A percentile compares a stretch with the other conserved stretches of the same genome.
These are phyloP conservation scores for Drosophila aff. DNA, from an alignment of 1,140 invertebrate species.

Conservation along the genomic window DNA sequence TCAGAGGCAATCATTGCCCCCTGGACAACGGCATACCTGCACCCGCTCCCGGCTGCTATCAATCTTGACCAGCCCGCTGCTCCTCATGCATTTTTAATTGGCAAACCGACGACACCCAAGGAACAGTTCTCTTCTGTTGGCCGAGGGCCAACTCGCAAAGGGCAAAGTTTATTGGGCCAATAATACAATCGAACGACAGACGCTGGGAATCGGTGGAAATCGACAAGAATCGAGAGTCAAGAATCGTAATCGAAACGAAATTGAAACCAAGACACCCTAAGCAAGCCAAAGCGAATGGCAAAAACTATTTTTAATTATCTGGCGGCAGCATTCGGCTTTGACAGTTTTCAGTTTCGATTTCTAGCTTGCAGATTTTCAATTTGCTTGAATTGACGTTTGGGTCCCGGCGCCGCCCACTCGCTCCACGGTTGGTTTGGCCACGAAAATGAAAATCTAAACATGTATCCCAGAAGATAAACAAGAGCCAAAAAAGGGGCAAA, in stretches of 20 bases:
- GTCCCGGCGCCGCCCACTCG: conserved; percentile 15
- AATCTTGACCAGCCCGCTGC: conserved; percentile 11
- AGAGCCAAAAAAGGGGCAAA: conserved; percentile 30
- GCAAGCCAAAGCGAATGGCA: conserved; percentile 16
- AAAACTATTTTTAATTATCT: conserved; percentile 72
- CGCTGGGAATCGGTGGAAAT: conserved; percentile 16
- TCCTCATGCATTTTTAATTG: conserved; percentile 52
- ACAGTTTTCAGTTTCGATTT: conserved; percentile 65
- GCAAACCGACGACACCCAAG: conserved; percentile 17
- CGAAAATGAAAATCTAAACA: conserved; percentile 45
- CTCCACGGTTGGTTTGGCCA: conserved; percentile 23
- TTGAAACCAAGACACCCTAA: conserved; percentile 12
- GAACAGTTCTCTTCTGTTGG: conserved; percentile 42
- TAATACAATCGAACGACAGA: conserved; percentile 53
- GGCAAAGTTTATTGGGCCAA: conserved; percentile 80
- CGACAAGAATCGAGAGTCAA: conserved; percentile 8
- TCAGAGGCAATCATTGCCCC: conserved; percentile 16
- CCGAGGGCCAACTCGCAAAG: conserved; percentile 54
- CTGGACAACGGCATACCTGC: conserved; percentile 17
- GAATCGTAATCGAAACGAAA: conserved; percentile 59
- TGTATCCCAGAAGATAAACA: conserved; percentile 29
- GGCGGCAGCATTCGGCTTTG: conserved; percentile 25
- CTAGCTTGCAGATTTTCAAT: conserved; percentile 49
- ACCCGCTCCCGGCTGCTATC: conserved; percentile 10
- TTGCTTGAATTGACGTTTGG: conserved; percentile 57